phyloP scores from a whole-genome alignment of 1,140 invertebrate genomes.

The Brachionus koreanus region DNA sequence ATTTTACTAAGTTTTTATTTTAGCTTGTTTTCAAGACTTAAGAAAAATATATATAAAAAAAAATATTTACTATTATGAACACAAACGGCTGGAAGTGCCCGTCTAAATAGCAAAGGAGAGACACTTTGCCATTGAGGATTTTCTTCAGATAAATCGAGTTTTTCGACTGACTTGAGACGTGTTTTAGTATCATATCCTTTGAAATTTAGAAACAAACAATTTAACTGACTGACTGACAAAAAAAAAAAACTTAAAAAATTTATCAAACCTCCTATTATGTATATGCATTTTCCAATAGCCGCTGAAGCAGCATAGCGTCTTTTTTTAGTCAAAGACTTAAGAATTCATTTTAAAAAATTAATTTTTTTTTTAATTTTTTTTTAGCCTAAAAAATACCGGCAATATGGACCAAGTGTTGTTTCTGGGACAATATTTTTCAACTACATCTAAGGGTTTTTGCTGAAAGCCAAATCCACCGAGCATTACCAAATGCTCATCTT shows the following conservation, averaged over 20 bases:
- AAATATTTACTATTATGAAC: constrained; percentile 28
- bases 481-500: constrained; percentile 85
- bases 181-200: constrained; percentile 29
- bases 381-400: constrained; percentile 47
- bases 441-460: constrained; percentile 77
- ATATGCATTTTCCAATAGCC: constrained; percentile 62
- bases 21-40: too few species aligned
- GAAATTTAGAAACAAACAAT: background rate
- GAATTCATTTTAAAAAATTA: background rate
- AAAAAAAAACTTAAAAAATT: background rate
- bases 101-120: constrained; percentile 44
- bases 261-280: constrained; percentile 53
- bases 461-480: constrained; percentile 94
- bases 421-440: constrained; percentile 54
- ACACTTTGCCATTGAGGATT: constrained; percentile 44
- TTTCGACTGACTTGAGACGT: constrained; percentile 39
- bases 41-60: background rate
- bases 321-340: constrained; percentile 50
- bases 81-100: constrained; percentile 44
- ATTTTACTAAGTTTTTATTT: too few species aligned
- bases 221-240: background rate
- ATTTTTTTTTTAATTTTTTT: background rate
- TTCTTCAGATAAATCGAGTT: constrained; percentile 29
- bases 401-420: constrained; percentile 50
- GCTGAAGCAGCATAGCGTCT: constrained; percentile 55